phyloP scores from a whole-genome alignment of 2,888 invertebrate species.

The Alviniconcha strummeri region DNA sequence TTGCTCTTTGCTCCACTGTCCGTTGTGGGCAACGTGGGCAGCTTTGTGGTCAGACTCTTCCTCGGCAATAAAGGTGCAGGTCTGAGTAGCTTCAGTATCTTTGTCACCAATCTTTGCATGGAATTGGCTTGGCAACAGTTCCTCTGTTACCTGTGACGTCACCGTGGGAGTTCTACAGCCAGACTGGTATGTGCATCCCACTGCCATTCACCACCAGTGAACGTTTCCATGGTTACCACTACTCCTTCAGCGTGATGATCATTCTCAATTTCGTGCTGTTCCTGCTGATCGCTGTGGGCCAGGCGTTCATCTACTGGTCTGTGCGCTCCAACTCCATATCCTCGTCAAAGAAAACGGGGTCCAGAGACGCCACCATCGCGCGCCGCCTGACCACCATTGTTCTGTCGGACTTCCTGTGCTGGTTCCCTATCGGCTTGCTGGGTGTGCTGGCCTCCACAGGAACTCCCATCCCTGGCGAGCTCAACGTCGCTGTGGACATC shows the following conservation, averaged over 20 bases:
- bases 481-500: not conserved
- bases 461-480: not conserved
- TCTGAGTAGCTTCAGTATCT: constrained; percentile 31
- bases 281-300: constrained; percentile 8
- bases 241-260: constrained; percentile 10
- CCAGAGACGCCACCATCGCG: not conserved
- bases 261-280: constrained; percentile 5
- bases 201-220: not conserved
- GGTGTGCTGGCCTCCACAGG: not conserved
- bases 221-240: not conserved
- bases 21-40: constrained; percentile 28
- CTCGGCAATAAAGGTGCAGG: not conserved
- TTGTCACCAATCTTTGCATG: constrained; percentile 34
- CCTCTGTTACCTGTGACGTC: not conserved
- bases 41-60: not conserved
- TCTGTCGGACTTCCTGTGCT: not conserved
- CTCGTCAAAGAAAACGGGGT: not conserved
- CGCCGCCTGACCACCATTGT: constrained; percentile 2
- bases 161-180: constrained; percentile 23
- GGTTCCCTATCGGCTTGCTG: not conserved
- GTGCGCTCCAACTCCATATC: not conserved
- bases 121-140: not conserved
- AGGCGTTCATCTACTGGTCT: constrained; percentile 12
- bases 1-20: constrained; percentile 36
- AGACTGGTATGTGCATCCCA: constrained; percentile 11